Evolutionary conservation across 2,888 invertebrate species (phyloP), one percentile per base, ranked within the genome.

Genomic region (Sepioteuthis lessoniana): DNA sequence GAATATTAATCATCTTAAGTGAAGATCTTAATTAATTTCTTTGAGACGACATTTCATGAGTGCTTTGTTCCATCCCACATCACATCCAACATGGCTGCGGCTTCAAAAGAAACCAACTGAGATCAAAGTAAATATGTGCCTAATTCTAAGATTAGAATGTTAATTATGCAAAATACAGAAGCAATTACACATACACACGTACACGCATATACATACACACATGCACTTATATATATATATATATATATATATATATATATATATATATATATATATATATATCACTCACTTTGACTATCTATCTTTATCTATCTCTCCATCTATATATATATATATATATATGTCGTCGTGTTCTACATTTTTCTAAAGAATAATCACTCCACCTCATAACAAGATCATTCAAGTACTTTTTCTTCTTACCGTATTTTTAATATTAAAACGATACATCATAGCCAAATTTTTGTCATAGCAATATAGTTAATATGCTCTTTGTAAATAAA

Each of bases 171-270:
- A 76, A 76, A n/a, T n/a, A 35, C n/a, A 13, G 35, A n/a, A n/a
- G 76, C 76, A 76, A n/a, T n/a, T n/a, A 91, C 21, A 91, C 25
- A 91, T 5, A 91, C 25, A 91, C 5, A 91, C 31, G 31, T 10
- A 28, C 5, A 42, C 25, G 31, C 25, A 91, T 25, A 91, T 25
- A 31, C 31, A 91, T 10, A 46, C 4, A 42, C 1, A 46, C 13
- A 91, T 10, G 31, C 28, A 46, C 28, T 46, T 46, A 91, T 31
- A 91, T 31, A 42, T 46, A 91, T 46, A 28, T 91, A 91, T 46
- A 46, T 91, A 91, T 91, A 91, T 31, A 42, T 91, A 91, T 91
- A 91, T 91, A 91, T 47, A 42, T 46, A 47, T 31, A n/a, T 46
- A 92, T 25, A 42, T 42, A 91, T 91, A 91, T 37, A 37, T 91